A percentile compares a stretch with the other conserved stretches of the same genome.
Evolutionary conservation across 2,113 vertebrate genomes (phyloP).

Genomic region (Podiceps cristatus): DNA sequence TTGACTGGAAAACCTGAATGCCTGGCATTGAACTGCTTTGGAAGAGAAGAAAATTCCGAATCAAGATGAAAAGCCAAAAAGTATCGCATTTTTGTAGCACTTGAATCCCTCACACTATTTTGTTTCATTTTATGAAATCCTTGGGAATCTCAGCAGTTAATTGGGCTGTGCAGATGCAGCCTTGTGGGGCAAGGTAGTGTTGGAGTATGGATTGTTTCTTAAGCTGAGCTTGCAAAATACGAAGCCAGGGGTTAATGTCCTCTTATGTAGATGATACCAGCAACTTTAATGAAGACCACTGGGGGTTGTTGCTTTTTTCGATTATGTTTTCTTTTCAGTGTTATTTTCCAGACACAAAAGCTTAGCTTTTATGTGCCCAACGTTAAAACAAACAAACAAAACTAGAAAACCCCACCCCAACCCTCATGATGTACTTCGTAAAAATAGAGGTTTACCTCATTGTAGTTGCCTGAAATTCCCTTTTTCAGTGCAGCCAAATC

Average conservation of each 20-base stretch:
- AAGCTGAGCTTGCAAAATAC: background rate
- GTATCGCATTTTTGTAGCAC: background rate
- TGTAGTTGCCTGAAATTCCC: background rate
- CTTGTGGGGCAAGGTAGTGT: too few species aligned
- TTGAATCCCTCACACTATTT: background rate
- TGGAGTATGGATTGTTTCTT: background rate
- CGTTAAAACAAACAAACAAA: too few species aligned
- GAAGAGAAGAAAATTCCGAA: background rate
- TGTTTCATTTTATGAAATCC: background rate
- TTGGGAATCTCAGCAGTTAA: background rate
- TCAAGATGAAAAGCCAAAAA: background rate
- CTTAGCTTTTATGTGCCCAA: background rate
- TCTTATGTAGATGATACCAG: background rate
- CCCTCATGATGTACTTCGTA: background rate
- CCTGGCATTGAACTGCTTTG: background rate
- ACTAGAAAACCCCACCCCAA: too few species aligned
- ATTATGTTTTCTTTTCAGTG: background rate
- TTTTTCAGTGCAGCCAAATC: background rate
- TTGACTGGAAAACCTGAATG: background rate
- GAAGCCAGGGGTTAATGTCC: background rate
- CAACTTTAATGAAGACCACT: background rate
- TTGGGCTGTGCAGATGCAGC: background rate
- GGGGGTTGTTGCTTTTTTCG: background rate
- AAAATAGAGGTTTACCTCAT: background rate
- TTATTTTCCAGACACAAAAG: background rate